phyloP scores from a whole-genome alignment of 2,797 vertebrate species.

The Pseudochaenichthys georgianus region DNA sequence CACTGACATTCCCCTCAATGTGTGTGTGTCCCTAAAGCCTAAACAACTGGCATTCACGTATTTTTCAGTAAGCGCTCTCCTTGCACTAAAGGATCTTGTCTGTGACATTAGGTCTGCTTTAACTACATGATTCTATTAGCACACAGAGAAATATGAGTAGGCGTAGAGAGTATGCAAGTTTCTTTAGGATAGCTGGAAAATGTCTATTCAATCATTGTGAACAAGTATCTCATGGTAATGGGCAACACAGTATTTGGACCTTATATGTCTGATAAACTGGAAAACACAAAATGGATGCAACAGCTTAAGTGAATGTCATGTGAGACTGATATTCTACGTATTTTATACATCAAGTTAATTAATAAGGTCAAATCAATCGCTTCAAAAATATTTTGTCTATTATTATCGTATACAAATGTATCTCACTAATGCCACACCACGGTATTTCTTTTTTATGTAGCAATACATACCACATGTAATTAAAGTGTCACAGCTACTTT shows the following conservation, averaged over 20 bases:
- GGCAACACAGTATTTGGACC: background rate
- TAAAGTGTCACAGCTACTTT: background rate
- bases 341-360: background rate
- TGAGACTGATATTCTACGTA: background rate
- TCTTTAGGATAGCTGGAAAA: background rate
- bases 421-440: too few relatives aligned
- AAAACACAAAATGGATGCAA: background rate
- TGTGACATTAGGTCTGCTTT: background rate
- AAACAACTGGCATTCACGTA: slow-evolving; percentile 29
- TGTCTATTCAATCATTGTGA: background rate
- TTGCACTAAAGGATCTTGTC: slow-evolving; percentile 21
- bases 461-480: background rate
- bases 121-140: background rate
- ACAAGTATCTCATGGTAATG: background rate
- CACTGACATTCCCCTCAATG: slow-evolving; percentile 44
- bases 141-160: background rate
- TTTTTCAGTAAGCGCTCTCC: slow-evolving; percentile 26
- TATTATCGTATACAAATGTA: too few relatives aligned
- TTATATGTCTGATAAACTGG: background rate
- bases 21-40: slow-evolving; percentile 18
- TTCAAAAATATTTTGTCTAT: too few relatives aligned
- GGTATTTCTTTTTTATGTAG: too few relatives aligned
- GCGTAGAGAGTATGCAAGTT: too few relatives aligned
- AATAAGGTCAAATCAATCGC: background rate
- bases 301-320: background rate